phyloP scores from a whole-genome alignment of 2,888 invertebrate species.

The Meteorus cinctellus region DNA sequence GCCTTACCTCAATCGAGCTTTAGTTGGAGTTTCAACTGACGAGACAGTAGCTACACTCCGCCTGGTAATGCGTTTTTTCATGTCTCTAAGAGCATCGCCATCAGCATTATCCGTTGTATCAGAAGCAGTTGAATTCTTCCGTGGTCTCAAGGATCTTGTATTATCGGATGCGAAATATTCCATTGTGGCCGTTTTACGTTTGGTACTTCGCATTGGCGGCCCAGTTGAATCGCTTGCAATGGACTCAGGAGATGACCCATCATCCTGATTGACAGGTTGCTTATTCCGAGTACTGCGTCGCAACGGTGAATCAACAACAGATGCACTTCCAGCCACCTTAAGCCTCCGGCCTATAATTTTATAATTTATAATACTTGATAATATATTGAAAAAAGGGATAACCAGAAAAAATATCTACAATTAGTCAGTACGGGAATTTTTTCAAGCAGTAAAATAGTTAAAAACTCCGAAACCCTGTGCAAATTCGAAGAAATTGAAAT shows the following conservation, averaged over 20 bases:
- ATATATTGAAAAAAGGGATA: not conserved
- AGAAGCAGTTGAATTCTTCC: constrained; percentile 54
- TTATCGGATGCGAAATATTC: constrained; percentile 38
- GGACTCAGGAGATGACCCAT: constrained; percentile 55
- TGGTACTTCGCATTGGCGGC: constrained; percentile 42
- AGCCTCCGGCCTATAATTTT: constrained; percentile 50
- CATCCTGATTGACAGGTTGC: constrained; percentile 44
- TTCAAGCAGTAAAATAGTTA: not conserved
- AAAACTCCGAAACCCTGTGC: not conserved
- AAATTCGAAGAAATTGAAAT: not conserved
- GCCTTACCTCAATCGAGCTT: constrained; percentile 39
- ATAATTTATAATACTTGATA: not conserved
- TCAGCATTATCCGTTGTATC: constrained; percentile 55
- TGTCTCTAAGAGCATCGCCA: constrained; percentile 43
- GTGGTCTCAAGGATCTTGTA: constrained; percentile 47
- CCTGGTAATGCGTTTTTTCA: constrained; percentile 46
- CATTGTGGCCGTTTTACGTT: constrained; percentile 45
- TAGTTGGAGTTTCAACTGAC: constrained; percentile 45
- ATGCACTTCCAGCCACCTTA: constrained; percentile 39
- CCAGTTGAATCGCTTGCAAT: constrained; percentile 47
- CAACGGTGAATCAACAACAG: constrained; percentile 56
- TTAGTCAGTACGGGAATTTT: not conserved
- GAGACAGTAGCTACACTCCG: constrained; percentile 42
- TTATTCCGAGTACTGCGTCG: constrained; percentile 60
- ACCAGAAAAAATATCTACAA: not conserved